These are phyloP conservation scores for Temnopleurus reevesii DNA, from an alignment of 53 echinoderm and acorn worm species.

Conservation along the genomic window DNA sequence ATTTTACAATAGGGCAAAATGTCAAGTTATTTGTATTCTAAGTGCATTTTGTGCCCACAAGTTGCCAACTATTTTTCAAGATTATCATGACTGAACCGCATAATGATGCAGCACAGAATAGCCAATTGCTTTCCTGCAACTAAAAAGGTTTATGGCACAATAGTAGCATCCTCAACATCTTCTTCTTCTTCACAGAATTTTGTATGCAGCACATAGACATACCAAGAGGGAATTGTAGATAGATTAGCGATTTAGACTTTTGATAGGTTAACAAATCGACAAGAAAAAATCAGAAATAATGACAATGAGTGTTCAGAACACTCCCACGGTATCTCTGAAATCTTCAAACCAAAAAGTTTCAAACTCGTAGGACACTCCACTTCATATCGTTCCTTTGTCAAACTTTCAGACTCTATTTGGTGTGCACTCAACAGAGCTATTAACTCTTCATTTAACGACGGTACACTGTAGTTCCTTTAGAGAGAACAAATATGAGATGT, in stretches of 20 bases:
- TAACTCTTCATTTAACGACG: not conserved
- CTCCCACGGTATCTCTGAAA: not conserved
- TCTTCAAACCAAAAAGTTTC: not conserved
- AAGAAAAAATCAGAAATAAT: not conserved
- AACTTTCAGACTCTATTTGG: not conserved
- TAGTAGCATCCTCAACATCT: no score
- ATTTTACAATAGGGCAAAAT: no score
- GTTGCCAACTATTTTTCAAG: not conserved
- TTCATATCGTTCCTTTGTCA: not conserved
- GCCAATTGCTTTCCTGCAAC: no score
- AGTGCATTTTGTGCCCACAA: no score
- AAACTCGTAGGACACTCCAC: not conserved
- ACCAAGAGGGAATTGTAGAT: not conserved
- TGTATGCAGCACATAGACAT: not conserved
- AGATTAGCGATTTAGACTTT: not conserved
- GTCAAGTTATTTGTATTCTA: no score
- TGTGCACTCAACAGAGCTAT: not conserved
- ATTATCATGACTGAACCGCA: not conserved
- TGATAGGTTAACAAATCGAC: not conserved
- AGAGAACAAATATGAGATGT: not conserved
- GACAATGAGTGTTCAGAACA: not conserved
- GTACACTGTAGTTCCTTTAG: not conserved
- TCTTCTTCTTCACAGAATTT: not conserved
- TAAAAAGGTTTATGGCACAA: no score
- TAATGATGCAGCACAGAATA: no score